Percentiles rank a stretch among this genome's conserved stretches.
phyloP scores from a whole-genome alignment of 2,888 invertebrate species.

The Pyrrhosoma nymphula region DNA sequence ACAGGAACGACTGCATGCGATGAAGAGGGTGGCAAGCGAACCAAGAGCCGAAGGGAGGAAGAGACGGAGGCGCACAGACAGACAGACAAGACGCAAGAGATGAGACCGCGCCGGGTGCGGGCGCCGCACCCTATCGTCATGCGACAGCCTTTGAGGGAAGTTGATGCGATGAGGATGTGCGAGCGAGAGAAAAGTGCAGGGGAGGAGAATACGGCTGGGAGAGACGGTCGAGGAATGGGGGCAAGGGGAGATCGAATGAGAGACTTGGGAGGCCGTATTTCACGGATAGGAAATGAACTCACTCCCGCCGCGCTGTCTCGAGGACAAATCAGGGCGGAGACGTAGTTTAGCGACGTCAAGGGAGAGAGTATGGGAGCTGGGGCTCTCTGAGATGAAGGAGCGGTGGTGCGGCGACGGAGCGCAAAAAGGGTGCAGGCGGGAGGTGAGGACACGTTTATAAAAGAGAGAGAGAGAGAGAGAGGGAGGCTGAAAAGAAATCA shows the following conservation, averaged over 20 bases:
- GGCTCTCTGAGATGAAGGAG: too few relatives aligned
- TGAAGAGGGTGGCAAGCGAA: neutral
- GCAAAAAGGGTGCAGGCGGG: neutral
- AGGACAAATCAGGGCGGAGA: conserved; percentile 47
- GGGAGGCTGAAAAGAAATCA: neutral
- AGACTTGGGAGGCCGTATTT: neutral
- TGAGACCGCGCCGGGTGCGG: neutral
- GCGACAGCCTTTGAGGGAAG: conserved; percentile 49
- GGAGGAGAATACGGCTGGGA: neutral
- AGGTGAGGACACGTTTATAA: neutral
- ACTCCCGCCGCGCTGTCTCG: conserved; percentile 43
- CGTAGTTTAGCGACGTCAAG: conserved; percentile 29
- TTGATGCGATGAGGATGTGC: conserved; percentile 1
- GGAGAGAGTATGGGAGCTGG: neutral
- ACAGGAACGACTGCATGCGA: neutral
- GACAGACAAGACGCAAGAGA: neutral
- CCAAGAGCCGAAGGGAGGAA: neutral
- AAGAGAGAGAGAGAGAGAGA: neutral
- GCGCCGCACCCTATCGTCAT: neutral
- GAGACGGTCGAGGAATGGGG: neutral
- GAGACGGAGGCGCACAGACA: neutral
- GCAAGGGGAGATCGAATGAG: neutral
- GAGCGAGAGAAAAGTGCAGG: neutral
- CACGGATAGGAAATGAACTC: conserved; percentile 53
- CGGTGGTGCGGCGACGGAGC: too few relatives aligned